These are phyloP conservation scores for Siniperca chuatsi DNA, from an alignment of 2,113 vertebrate genomes.

Conservation along the genomic window DNA sequence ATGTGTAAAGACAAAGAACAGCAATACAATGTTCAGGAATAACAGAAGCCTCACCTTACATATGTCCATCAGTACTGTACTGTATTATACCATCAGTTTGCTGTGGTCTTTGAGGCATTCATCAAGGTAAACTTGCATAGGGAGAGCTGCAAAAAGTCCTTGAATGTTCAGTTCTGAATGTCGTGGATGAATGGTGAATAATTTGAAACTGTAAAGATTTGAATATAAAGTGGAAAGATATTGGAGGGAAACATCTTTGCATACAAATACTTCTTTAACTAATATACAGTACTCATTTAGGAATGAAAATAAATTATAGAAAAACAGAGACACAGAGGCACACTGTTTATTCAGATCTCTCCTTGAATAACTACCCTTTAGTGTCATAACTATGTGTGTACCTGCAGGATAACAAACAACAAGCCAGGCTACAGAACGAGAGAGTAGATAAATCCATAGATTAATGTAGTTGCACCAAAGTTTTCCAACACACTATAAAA, in stretches of 20 bases:
- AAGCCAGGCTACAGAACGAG: background rate
- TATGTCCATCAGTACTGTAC: background rate
- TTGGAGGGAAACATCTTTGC: background rate
- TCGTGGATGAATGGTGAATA: background rate
- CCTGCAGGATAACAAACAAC: background rate
- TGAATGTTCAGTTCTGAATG: slow-evolving; percentile 2
- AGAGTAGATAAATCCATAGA: background rate
- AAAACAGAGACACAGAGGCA: background rate
- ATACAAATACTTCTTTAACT: background rate
- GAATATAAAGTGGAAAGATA: slow-evolving; percentile 9
- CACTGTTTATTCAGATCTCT: background rate
- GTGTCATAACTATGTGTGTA: background rate
- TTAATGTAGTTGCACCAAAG: background rate
- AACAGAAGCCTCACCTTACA: background rate
- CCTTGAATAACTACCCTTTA: background rate
- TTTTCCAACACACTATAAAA: slow-evolving; percentile 13
- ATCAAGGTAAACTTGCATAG: background rate
- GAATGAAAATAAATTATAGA: background rate
- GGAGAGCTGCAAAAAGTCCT: background rate
- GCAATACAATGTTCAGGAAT: slow-evolving; percentile 6
- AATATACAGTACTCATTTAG: background rate
- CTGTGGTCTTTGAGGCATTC: background rate
- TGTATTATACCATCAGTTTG: background rate
- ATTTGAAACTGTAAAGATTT: slow-evolving; percentile 1
- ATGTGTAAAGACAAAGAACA: slow-evolving; percentile 18